Percentiles rank a stretch among this genome's conserved stretches.
phyloP scores from a whole-genome alignment of 1,140 invertebrate genomes.

The Drosophila bipectinata region DNA sequence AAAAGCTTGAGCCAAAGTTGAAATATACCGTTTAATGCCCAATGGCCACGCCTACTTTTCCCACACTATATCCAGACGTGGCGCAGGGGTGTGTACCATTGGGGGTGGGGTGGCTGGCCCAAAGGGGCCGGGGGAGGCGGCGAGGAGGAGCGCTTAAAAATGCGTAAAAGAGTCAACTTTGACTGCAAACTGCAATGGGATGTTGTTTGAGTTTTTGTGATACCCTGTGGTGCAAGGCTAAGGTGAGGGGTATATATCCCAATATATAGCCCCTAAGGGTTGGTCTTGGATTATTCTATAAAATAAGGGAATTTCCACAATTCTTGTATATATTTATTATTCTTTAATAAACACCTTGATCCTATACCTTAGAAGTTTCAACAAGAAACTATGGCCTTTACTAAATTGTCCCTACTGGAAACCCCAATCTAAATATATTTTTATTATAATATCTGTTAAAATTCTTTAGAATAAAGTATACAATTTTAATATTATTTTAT shows the following conservation, averaged over 20 bases:
- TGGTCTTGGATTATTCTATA: neutral
- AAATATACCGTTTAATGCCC: slow-evolving; percentile 78
- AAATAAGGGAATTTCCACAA: no score
- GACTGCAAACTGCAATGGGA: slow-evolving; percentile 63
- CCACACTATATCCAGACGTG: slow-evolving; percentile 57
- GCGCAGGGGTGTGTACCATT: slow-evolving; percentile 1
- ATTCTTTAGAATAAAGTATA: no score
- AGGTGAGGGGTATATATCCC: neutral
- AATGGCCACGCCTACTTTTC: slow-evolving; percentile 76
- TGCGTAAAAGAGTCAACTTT: slow-evolving; percentile 80
- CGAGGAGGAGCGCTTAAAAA: slow-evolving; percentile 61
- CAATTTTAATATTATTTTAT: neutral
- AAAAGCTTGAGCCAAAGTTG: slow-evolving; percentile 73
- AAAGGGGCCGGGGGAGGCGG: slow-evolving; percentile 7
- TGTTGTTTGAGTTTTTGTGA: slow-evolving; percentile 53
- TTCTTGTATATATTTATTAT: no score
- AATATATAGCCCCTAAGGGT: neutral
- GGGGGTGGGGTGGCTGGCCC: slow-evolving; percentile 1
- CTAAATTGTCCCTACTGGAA: no score
- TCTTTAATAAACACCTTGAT: no score
- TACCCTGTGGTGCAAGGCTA: slow-evolving; percentile 6
- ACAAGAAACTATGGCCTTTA: no score
- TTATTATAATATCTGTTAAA: no score
- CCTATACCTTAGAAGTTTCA: no score
- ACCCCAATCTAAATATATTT: no score